Evolutionary conservation across 2,797 vertebrate genomes (phyloP), one percentile per base, ranked within the genome.

Genomic region (Melanotaenia maccullochi): DNA sequence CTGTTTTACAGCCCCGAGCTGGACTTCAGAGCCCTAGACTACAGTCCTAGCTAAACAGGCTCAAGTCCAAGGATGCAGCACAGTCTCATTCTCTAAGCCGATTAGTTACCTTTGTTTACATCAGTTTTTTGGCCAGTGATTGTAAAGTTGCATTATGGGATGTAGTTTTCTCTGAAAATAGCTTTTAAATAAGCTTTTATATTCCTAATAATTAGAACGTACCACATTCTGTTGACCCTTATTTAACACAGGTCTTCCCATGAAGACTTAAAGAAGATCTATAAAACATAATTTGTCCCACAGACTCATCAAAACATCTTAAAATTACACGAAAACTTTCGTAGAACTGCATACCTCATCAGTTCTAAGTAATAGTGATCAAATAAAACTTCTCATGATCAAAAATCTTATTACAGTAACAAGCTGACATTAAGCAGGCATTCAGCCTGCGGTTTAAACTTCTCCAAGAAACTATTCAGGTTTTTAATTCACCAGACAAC

Each of bases 21-120:
- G 75, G 70, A 82, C 72, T 78, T 85, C 73, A 65, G 71, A 79
- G 56, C 33, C 36, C 18, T 35, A 13, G 13, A 30, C 42, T 9
- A 9, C 33, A 42, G 52, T 32, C 9, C 33, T 18, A 44, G 16
- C 9, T 36, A 36, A 64, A 44, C 52, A 5, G 49, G 52, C 69
- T 40, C 52, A 55, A 47, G 62, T 35, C 66, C 66, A 66, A 25
- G 30, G 49, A 61, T 56, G 66, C 54, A 60, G 67, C n/a, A 0
- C 4, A 2, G 3, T n/a, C 5, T 40, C 7, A 25, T 65, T 65
- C 18, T 24, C 44, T 25, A 62, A 63, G 68, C 65, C 73, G 44
- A 47, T 2, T 32, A 30, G 67, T 60, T 47, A 44, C n/a, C 74
- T 25, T 11, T 35, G 47, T 66, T 65, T 5, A 14, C 28, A 36